Evolutionary conservation across 2,113 vertebrate genomes (phyloP).

Genomic region (Trochalopteron elliotii): DNA sequence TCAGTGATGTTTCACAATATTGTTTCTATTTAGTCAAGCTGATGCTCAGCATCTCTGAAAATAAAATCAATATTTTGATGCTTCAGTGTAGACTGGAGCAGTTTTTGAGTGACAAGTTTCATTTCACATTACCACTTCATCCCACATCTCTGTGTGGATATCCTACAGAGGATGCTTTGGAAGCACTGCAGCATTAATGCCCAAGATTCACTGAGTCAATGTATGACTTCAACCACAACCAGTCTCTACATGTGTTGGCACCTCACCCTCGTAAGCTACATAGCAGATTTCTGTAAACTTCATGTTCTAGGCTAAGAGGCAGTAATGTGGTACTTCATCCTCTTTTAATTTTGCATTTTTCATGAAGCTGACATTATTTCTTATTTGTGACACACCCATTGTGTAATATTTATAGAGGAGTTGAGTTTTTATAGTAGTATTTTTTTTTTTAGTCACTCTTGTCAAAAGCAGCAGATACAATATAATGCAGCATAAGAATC

Average conservation of each 20-base stretch:
- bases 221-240: not conserved
- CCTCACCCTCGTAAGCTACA: not conserved
- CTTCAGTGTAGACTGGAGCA: not conserved
- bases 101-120: not conserved
- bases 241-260: not conserved
- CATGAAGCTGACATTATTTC: not conserved
- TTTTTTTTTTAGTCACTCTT: not conserved
- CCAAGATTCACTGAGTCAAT: not conserved
- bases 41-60: not conserved
- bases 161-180: not conserved
- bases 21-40: not conserved
- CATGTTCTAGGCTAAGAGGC: not conserved
- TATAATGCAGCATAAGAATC: not conserved
- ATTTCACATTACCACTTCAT: not conserved
- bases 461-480: not conserved
- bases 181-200: not conserved
- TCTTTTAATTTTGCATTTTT: not conserved
- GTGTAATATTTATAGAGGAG: not conserved
- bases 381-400: not conserved
- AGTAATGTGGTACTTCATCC: not conserved
- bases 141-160: not conserved
- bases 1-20: not conserved
- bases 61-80: not conserved
- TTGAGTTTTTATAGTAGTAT: not conserved
- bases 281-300: not conserved